Conservation (phyloP, 1,140 invertebrate genomes). For the Catajapyx aquilonaris region DNA sequence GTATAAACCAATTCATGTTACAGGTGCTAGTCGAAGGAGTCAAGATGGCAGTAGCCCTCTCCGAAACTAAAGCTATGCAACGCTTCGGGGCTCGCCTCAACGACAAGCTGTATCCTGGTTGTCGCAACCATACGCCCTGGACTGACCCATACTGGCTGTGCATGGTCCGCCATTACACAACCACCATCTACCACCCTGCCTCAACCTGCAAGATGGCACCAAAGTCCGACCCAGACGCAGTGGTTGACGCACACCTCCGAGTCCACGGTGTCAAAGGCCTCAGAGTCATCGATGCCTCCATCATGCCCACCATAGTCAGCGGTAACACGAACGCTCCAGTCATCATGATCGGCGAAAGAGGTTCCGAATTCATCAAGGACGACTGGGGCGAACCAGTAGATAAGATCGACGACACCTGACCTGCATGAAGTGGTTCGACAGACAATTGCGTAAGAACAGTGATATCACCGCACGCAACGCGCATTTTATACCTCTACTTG, state of each 20-base stretch:
- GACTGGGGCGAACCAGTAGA: slow-evolving; percentile 23
- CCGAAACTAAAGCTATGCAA: slow-evolving; percentile 32
- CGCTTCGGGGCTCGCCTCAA: slow-evolving; percentile 33
- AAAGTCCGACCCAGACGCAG: slow-evolving; percentile 34
- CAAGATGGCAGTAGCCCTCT: slow-evolving; percentile 30
- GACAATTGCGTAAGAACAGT: too few relatives aligned
- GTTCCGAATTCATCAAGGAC: slow-evolving; percentile 37
- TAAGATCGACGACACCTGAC: too few relatives aligned
- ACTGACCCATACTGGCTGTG: slow-evolving; percentile 53
- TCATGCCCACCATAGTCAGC: slow-evolving; percentile 32
- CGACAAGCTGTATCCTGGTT: slow-evolving; percentile 35
- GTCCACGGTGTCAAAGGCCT: slow-evolving; percentile 43
- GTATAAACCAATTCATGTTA: too few relatives aligned
- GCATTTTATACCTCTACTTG: too few relatives aligned
- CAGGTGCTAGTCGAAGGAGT: slow-evolving; percentile 37
- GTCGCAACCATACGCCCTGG: slow-evolving; percentile 34
- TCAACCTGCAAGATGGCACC: slow-evolving; percentile 76
- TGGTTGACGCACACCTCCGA: slow-evolving; percentile 43
- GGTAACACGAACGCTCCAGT: slow-evolving; percentile 41
- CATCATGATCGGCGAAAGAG: slow-evolving; percentile 52
- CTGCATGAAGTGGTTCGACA: too few relatives aligned
- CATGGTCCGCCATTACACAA: slow-evolving; percentile 36
- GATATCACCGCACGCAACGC: too few relatives aligned
- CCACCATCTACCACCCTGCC: slow-evolving; percentile 51
- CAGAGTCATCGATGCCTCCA: slow-evolving; percentile 53